A percentile compares a stretch with the other conserved stretches of the same genome.
Conservation (phyloP, 2,113 vertebrate genomes). For the Bettongia penicillata region DNA sequence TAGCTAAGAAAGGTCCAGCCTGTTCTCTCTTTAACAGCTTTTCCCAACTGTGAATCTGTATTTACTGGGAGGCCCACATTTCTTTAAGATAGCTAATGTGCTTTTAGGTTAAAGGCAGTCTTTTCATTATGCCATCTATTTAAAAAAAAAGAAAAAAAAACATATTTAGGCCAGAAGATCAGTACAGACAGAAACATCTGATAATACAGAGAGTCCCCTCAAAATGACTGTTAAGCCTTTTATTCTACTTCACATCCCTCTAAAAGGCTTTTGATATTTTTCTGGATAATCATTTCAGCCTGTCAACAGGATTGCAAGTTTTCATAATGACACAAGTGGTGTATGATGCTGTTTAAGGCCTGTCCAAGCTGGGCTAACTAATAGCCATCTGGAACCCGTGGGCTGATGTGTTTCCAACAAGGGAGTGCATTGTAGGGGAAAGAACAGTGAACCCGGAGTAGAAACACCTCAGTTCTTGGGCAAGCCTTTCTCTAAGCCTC, state of each 20-base stretch:
- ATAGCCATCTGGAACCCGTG: not conserved
- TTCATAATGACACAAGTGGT: not conserved
- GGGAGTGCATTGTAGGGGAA: not conserved
- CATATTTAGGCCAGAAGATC: not conserved
- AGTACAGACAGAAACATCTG: not conserved
- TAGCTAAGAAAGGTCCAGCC: not conserved
- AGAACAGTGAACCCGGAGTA: not conserved
- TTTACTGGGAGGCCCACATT: not conserved
- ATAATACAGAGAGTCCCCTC: not conserved
- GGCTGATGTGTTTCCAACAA: not conserved
- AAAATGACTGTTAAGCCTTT: not conserved
- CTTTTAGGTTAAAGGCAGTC: not conserved
- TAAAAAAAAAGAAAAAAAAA: not conserved
- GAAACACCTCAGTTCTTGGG: not conserved
- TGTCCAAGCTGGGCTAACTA: not conserved
- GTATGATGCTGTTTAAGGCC: not conserved
- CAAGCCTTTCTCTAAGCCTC: not conserved
- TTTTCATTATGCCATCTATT: not conserved
- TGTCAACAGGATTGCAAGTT: not conserved
- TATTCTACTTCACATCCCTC: not conserved
- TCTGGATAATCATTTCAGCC: not conserved
- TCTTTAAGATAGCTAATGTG: constrained; percentile 4
- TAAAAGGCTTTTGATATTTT: not conserved
- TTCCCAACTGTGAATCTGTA: not conserved
- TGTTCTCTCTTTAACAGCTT: not conserved